These are phyloP conservation scores for Carapus acus DNA, from an alignment of 2,797 vertebrate species.

Conservation along the genomic window DNA sequence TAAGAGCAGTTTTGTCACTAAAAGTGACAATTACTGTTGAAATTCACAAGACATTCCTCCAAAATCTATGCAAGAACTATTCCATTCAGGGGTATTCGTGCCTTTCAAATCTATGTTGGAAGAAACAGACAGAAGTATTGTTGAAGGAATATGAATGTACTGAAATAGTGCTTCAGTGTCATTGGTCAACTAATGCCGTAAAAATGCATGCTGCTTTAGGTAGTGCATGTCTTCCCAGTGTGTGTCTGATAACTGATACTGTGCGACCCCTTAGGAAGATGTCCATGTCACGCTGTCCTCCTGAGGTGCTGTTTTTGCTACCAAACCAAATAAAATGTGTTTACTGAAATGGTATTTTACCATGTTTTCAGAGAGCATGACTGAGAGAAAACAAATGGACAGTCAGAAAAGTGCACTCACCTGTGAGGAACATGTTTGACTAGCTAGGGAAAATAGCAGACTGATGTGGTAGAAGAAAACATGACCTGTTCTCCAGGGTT, in stretches of 20 bases:
- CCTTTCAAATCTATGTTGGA: constrained; percentile 31
- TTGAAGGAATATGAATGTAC: constrained; percentile 65
- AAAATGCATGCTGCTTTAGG: constrained; percentile 57
- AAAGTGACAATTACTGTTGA: constrained; percentile 30
- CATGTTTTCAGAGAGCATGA: neutral
- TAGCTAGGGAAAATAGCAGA: too few species aligned
- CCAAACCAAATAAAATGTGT: constrained; percentile 73
- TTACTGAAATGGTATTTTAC: constrained; percentile 55
- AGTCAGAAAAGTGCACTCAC: too few species aligned
- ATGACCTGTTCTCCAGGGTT: too few species aligned
- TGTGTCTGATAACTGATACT: constrained; percentile 59
- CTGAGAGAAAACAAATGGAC: neutral
- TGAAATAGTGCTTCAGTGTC: constrained; percentile 53
- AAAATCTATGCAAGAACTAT: constrained; percentile 43
- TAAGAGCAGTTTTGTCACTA: constrained; percentile 48
- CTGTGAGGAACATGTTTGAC: too few species aligned
- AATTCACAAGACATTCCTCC: constrained; percentile 40
- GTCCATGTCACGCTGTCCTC: constrained; percentile 55
- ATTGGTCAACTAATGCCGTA: constrained; percentile 57
- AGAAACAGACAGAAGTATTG: constrained; percentile 40
- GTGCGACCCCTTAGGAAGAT: constrained; percentile 56
- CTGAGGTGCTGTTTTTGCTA: constrained; percentile 77
- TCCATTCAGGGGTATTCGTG: constrained; percentile 29
- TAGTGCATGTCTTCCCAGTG: constrained; percentile 65
- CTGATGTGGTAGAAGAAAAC: too few species aligned